Percentiles rank a stretch among this genome's conserved stretches.
Conservation (phyloP, 2,797 vertebrate genomes). For the Poecilia picta region DNA sequence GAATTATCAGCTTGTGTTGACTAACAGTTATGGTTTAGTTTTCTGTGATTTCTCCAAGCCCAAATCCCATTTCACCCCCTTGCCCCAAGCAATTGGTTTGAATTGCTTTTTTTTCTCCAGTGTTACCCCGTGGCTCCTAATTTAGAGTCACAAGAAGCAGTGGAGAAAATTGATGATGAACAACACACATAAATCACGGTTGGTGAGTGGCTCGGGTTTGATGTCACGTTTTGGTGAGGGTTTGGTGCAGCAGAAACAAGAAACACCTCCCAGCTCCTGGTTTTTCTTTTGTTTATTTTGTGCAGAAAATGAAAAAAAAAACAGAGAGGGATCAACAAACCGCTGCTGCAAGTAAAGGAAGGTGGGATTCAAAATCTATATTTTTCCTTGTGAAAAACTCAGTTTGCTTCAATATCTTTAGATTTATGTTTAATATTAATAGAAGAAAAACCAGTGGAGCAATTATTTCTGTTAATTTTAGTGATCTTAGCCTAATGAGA, state of each 20-base stretch:
- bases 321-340: not conserved
- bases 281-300: not conserved
- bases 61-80: not conserved
- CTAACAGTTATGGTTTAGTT: slow-evolving; percentile 27
- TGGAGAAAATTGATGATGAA: not conserved
- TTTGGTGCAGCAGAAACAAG: not conserved
- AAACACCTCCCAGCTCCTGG: not conserved
- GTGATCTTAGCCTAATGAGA: not conserved
- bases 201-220: not conserved
- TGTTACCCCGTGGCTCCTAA: not conserved
- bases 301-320: not conserved
- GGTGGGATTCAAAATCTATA: not conserved
- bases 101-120: not conserved
- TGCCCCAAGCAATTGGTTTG: not conserved
- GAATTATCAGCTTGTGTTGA: slow-evolving; percentile 55
- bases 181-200: not conserved
- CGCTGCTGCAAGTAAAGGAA: not conserved
- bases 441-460: not conserved
- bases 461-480: not conserved
- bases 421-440: not conserved
- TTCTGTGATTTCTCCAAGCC: slow-evolving; percentile 35
- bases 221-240: not conserved
- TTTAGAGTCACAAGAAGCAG: not conserved
- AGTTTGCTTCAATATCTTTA: not conserved
- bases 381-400: not conserved